Evolutionary conservation across 2,888 invertebrate genomes (phyloP), one percentile per base, ranked within the genome.

Genomic region (Drosophila nr. perissopoda): DNA sequence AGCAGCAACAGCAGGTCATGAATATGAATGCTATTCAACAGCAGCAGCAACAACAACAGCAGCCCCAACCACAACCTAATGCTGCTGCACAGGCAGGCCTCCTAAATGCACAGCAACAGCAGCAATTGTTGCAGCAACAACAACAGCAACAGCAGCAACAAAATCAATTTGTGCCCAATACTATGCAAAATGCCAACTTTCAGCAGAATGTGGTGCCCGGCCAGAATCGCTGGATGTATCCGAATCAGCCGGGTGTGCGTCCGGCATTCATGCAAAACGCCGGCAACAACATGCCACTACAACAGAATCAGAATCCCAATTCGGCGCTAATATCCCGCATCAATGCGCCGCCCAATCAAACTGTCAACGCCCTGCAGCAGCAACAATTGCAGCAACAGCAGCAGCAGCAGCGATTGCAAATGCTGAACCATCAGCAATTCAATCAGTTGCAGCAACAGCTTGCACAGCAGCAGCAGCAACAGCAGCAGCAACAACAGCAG

Each of bases 291-390:
- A 80, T 78, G 67, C 80, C 69, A 1, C 53, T 82, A 25, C 80
- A 82, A 33, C 85, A 71, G 83, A 94, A 62, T 83, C 94, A 88
- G 87, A 94, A 82, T 91, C 92, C 92, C 7, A 92, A 93, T 92
- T 88, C 95, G 86, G 95, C 95, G 11, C 92, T 95, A 1, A 94
- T 95, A 69, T 95, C 96, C 13, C 95, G 95, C 87, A 93, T 95
- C 1, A 95, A 95, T 82, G 94, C 95, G 71, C 96, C 96, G 0
- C 92, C 93, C 1, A 93, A 91, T 79, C 93, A 92, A 72, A 83
- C 87, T 2, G 90, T 92, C 0, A 92, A 84, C 69, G 85, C 92
- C 0, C 76, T 92, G 78, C 91, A 92, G 61, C 93, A 92, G 29
- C 67, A 61, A 2, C 92, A 91, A 36, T 91, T 91, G 38, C 90